Conservation (phyloP, 2,113 vertebrate genomes). For the Platycercus adscitus region DNA sequence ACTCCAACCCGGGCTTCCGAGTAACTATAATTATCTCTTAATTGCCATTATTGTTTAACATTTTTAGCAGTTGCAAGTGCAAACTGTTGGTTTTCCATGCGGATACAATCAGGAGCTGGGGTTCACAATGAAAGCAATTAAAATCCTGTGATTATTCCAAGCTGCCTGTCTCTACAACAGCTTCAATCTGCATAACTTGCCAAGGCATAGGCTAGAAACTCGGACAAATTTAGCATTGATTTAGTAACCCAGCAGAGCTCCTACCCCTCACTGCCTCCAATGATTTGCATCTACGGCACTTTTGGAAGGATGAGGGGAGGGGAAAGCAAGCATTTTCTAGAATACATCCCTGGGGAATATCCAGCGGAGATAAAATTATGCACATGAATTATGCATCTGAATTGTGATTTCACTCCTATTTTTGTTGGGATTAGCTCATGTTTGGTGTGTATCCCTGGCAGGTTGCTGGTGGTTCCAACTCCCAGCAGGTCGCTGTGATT, state of each 20-base stretch:
- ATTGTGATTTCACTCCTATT: constrained; percentile 70
- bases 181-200: constrained; percentile 28
- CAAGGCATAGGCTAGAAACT: constrained; percentile 49
- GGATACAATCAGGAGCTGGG: constrained; percentile 28
- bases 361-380: constrained; percentile 58
- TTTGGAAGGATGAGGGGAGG: constrained; percentile 49
- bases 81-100: constrained; percentile 16
- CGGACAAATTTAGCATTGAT: constrained; percentile 44
- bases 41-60: constrained; percentile 66
- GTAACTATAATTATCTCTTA: constrained; percentile 61
- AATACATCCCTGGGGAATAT: constrained; percentile 48
- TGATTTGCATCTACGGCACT: constrained; percentile 32
- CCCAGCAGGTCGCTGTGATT: not conserved
- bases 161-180: not conserved
- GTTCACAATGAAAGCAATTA: constrained; percentile 43
- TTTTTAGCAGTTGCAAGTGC: constrained; percentile 51
- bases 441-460: constrained; percentile 61
- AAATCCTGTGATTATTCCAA: constrained; percentile 37
- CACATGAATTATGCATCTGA: constrained; percentile 71
- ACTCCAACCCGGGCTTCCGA: constrained; percentile 27
- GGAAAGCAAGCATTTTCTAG: constrained; percentile 55
- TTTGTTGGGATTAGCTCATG: constrained; percentile 70
- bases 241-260: constrained; percentile 41
- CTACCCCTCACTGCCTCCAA: constrained; percentile 31
- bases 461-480: constrained; percentile 2